Evolutionary conservation across 2,888 invertebrate species (phyloP), one percentile per base, ranked within the genome.

Genomic region (Drosophila testacea): DNA sequence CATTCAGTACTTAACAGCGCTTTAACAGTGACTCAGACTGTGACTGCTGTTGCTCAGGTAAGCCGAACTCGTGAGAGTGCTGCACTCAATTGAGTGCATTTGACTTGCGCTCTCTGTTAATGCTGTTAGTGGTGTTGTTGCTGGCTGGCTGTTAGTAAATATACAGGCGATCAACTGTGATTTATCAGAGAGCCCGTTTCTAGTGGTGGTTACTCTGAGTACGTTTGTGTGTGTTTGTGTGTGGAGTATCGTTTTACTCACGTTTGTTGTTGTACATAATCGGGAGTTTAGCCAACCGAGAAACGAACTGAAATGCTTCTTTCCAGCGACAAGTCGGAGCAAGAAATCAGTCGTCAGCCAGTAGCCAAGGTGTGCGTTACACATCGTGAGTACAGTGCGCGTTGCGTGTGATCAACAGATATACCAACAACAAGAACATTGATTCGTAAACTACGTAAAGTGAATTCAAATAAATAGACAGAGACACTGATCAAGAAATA

Each of bases 321-420:
- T 91, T 87, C 87, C 89, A 86, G 83, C 83, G 77, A 79, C 83
- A 80, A 80, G 77, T 85, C 83, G 81, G 83, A 87, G 85, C 78
- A 77, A 87, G 82, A 88, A 90, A 83, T 91, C 91, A 91, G 91
- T 91, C 91, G 90, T 86, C 89, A 86, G 89, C 88, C 85, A 90
- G 90, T 90, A 85, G 90, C 86, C 88, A 90, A 91, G 86, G 91
- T 88, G 91, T 88, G 81, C 88, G 85, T 88, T 89, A 90, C 90
- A 89, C 77, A 79, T 77, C 78, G 73, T 73, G 69, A 77, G 79
- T 80, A 74, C 73, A 79, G 73, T 80, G 80, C 79, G 84, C 81
- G 83, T 73, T 69, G 64, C 71, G 72, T 72, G 78, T 52, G 27
- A 52, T 42, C 39, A 60, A 48, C 28, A 39, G 16, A 41, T 10